phyloP scores from a whole-genome alignment of 2,888 invertebrate species.

The Tachystola acroxantha region DNA sequence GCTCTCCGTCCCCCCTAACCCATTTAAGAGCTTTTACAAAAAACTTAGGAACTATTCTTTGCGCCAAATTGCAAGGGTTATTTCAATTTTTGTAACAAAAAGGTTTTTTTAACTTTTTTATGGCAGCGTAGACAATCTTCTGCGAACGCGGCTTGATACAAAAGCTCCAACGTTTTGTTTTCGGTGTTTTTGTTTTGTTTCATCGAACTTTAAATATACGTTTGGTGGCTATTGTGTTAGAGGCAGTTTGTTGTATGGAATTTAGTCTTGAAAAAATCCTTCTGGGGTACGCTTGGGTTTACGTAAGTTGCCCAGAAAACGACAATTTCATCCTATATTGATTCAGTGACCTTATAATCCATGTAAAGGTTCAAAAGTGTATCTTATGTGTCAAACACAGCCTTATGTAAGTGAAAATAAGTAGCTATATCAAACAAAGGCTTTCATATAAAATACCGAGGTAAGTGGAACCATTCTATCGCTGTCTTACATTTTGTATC shows the following conservation, averaged over 20 bases:
- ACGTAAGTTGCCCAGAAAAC: slow-evolving; percentile 1
- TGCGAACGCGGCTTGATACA: slow-evolving; percentile 65
- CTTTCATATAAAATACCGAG: background rate
- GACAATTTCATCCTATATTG: background rate
- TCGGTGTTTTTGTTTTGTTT: slow-evolving; percentile 64
- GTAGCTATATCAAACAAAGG: too few species aligned
- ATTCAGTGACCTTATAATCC: background rate
- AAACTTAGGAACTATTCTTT: slow-evolving; percentile 39
- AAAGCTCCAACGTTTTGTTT: slow-evolving; percentile 62
- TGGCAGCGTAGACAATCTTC: slow-evolving; percentile 48
- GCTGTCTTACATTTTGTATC: slow-evolving; percentile 3
- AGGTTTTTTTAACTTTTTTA: slow-evolving; percentile 42
- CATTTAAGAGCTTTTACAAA: slow-evolving; percentile 41
- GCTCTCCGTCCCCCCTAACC: too few species aligned
- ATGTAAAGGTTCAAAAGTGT: slow-evolving; percentile 1
- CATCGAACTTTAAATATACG: slow-evolving; percentile 71
- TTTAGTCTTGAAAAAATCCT: slow-evolving; percentile 73
- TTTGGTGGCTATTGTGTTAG: slow-evolving; percentile 68
- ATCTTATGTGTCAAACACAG: background rate
- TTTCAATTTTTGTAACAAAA: slow-evolving; percentile 44
- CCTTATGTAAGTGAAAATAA: background rate
- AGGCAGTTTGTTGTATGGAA: slow-evolving; percentile 47
- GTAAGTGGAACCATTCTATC: slow-evolving; percentile 1
- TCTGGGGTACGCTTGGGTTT: slow-evolving; percentile 58
- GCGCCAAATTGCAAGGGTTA: slow-evolving; percentile 62